Evolutionary conservation across 2,888 invertebrate genomes (phyloP).

Genomic region (Chrysolina haemoptera): DNA sequence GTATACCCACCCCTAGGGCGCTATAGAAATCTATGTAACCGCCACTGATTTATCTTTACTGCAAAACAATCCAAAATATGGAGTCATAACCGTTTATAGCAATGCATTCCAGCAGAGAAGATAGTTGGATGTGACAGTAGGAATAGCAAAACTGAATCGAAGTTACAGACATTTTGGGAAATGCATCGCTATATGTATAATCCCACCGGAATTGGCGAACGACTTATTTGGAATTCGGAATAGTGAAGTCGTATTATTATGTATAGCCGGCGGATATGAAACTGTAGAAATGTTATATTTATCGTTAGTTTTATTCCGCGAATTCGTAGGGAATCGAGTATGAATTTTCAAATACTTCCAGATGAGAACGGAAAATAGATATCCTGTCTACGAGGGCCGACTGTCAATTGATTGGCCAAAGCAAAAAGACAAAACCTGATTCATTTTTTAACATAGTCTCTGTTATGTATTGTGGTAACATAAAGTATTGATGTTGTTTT

Average conservation of each 20-base stretch:
- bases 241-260: not conserved
- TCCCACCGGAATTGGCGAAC: conserved; percentile 8
- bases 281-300: not conserved
- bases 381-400: too few species aligned
- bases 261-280: not conserved
- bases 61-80: conserved; percentile 5
- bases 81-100: not conserved
- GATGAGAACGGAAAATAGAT: not conserved
- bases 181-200: conserved; percentile 10
- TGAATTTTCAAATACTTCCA: not conserved
- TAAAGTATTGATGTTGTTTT: too few species aligned
- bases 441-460: too few species aligned
- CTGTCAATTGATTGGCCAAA: too few species aligned
- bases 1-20: too few species aligned
- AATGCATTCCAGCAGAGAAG: conserved; percentile 5
- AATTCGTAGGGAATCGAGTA: not conserved
- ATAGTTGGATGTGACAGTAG: not conserved
- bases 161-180: conserved; percentile 14
- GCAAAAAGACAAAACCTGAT: too few species aligned
- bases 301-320: not conserved
- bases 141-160: conserved; percentile 11
- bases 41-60: not conserved
- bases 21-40: not conserved
- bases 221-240: conserved; percentile 4
- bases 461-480: too few species aligned